These are phyloP conservation scores for Apocrypta bakeri DNA, from an alignment of 1,140 invertebrate genomes.

Conservation along the genomic window DNA sequence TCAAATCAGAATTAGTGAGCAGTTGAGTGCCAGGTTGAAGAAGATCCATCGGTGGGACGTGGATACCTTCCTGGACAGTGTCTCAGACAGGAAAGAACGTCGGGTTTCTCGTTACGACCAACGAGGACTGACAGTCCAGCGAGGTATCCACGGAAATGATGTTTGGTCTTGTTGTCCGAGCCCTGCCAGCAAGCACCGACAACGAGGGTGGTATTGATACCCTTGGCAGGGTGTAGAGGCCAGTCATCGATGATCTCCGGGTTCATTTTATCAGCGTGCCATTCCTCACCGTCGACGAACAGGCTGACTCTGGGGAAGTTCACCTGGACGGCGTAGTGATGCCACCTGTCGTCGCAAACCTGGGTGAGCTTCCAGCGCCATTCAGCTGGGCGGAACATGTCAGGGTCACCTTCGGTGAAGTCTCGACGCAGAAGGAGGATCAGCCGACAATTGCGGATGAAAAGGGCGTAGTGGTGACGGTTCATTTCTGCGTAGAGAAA, in stretches of 20 bases:
- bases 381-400: conserved; percentile 97
- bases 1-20: conserved; percentile 85
- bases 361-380: conserved; percentile 95
- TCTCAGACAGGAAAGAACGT: conserved; percentile 88
- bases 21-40: conserved; percentile 85
- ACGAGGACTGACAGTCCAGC: conserved; percentile 90
- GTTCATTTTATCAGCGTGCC: conserved; percentile 86
- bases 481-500: conserved; percentile 88
- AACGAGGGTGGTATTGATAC: conserved; percentile 93
- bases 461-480: conserved; percentile 97
- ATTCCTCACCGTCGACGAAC: conserved; percentile 91
- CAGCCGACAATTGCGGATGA: conserved; percentile 96
- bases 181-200: conserved; percentile 99
- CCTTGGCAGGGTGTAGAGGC: conserved; percentile 97
- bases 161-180: conserved; percentile 90
- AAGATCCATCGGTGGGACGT: conserved; percentile 84
- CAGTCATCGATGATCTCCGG: conserved; percentile 99
- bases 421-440: conserved; percentile 94
- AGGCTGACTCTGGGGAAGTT: conserved; percentile 91
- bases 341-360: conserved; percentile 98
- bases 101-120: conserved; percentile 85
- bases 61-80: conserved; percentile 89
- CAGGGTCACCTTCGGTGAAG: conserved; percentile 92
- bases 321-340: conserved; percentile 96
- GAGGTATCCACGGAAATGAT: conserved; percentile 90